Conservation (phyloP, 2,113 vertebrate species). For the Pantherophis guttatus region DNA sequence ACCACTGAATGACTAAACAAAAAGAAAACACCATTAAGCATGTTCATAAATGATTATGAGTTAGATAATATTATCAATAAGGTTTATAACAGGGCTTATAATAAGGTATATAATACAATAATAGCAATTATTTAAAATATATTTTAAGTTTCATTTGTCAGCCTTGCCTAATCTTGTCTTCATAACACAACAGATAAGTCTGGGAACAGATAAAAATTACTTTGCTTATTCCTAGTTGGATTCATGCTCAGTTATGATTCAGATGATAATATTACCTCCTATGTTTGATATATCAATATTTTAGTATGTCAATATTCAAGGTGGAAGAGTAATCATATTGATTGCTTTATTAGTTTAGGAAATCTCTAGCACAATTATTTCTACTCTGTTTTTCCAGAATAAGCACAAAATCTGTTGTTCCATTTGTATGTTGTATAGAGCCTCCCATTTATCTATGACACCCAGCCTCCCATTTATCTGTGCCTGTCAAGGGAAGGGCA, state of each 20-base stretch:
- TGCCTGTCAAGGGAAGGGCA: background rate
- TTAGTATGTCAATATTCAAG: background rate
- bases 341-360: background rate
- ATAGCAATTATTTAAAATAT: background rate
- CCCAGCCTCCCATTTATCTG: background rate
- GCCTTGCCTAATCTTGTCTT: background rate
- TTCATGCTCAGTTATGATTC: background rate
- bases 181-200: background rate
- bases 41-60: background rate
- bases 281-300: background rate
- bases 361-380: background rate
- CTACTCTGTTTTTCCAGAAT: background rate
- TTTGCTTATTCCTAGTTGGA: background rate
- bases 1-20: background rate
- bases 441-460: background rate
- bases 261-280: background rate
- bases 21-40: background rate
- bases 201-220: background rate
- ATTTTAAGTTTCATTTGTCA: background rate
- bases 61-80: background rate
- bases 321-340: background rate
- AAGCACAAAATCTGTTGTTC: background rate
- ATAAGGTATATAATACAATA: background rate
- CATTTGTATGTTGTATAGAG: background rate
- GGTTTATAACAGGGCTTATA: background rate